Conservation (phyloP, 2,113 vertebrate species). For the Silurus glanis region DNA sequence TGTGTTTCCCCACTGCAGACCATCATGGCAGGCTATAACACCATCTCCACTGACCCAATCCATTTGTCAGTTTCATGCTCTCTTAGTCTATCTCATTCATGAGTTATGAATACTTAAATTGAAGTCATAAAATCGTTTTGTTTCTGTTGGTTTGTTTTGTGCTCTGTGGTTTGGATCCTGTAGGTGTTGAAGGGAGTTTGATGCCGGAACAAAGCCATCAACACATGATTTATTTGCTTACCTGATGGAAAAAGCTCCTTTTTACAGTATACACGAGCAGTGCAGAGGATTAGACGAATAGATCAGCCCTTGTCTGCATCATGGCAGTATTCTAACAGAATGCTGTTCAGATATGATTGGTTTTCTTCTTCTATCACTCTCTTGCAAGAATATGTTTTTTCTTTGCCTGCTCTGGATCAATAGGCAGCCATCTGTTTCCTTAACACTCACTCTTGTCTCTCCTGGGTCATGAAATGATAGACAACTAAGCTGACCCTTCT, state of each 20-base stretch:
- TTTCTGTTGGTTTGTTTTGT: constrained; percentile 11
- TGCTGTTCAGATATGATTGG: constrained; percentile 11
- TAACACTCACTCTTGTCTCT: constrained; percentile 24
- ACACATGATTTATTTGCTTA: constrained; percentile 38
- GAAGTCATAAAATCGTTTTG: neutral
- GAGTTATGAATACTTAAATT: neutral
- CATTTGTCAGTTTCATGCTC: neutral
- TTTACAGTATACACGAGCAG: constrained; percentile 21
- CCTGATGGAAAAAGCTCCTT: constrained; percentile 26
- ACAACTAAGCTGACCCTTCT: constrained; percentile 45
- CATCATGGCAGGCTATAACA: neutral
- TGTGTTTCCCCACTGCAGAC: neutral
- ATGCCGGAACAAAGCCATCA: constrained; percentile 22
- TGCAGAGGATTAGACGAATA: constrained; percentile 17
- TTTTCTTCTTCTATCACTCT: neutral
- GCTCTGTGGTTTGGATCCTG: neutral
- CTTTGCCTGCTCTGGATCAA: constrained; percentile 35
- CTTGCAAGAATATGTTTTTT: constrained; percentile 29
- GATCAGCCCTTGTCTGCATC: constrained; percentile 30
- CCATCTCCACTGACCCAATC: neutral
- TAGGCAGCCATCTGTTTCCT: constrained; percentile 46
- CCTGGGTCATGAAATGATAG: constrained; percentile 35
- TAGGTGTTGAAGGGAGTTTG: neutral
- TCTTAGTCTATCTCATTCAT: neutral
- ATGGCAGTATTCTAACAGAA: constrained; percentile 28